Conservation (phyloP, 2,888 invertebrate genomes). For the Euproctis similis region DNA sequence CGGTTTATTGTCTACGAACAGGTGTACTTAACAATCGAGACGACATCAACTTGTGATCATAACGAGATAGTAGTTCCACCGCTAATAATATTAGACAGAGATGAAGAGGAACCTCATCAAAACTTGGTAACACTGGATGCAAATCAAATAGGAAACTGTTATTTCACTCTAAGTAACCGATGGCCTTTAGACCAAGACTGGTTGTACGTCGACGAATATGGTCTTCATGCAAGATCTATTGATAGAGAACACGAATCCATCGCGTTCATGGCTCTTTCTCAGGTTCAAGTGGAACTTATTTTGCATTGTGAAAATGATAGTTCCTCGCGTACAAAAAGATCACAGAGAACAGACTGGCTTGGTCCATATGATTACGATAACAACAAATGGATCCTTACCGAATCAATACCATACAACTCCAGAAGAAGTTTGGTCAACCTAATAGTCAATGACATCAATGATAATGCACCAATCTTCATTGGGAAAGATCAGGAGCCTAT, state of each 20-base stretch:
- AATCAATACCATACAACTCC: slow-evolving; percentile 49
- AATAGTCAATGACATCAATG: slow-evolving; percentile 73
- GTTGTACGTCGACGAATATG: slow-evolving; percentile 54
- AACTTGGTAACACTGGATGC: slow-evolving; percentile 43
- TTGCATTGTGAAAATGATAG: slow-evolving; percentile 43
- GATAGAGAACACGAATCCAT: slow-evolving; percentile 64
- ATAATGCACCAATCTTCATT: slow-evolving; percentile 64
- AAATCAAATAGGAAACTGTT: slow-evolving; percentile 36
- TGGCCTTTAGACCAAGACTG: slow-evolving; percentile 59
- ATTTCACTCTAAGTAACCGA: slow-evolving; percentile 43
- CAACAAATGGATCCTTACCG: slow-evolving; percentile 57
- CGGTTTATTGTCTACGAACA: slow-evolving; percentile 14
- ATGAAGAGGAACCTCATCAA: slow-evolving; percentile 51
- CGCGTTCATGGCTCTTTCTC: slow-evolving; percentile 63
- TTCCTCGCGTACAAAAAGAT: slow-evolving; percentile 37
- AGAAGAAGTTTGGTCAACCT: slow-evolving; percentile 60
- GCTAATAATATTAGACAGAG: slow-evolving; percentile 49
- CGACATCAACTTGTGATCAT: slow-evolving; percentile 33
- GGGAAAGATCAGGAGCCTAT: slow-evolving; percentile 49
- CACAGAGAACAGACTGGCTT: slow-evolving; percentile 31
- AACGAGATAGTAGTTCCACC: slow-evolving; percentile 43
- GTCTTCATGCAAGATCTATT: slow-evolving; percentile 47
- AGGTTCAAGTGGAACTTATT: slow-evolving; percentile 61
- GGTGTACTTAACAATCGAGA: slow-evolving; percentile 48
- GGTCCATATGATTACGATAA: slow-evolving; percentile 51